These are phyloP conservation scores for Lipophrys pholis DNA, from an alignment of 2,113 vertebrate species.

Conservation along the genomic window DNA sequence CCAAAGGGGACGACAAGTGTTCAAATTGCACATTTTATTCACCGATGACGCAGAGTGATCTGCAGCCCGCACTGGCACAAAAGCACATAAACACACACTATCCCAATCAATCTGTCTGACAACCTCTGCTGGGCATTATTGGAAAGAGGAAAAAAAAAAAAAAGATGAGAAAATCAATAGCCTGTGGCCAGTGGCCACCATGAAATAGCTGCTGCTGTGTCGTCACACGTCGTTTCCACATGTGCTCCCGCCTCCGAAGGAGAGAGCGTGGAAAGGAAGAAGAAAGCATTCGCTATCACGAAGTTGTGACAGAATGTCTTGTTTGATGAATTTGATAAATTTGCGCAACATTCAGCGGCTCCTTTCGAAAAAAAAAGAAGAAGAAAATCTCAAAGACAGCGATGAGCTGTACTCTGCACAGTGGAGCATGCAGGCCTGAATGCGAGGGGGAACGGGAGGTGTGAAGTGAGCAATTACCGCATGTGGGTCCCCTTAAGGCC, in stretches of 20 bases:
- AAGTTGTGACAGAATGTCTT: neutral
- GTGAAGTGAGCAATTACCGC: slow-evolving; percentile 41
- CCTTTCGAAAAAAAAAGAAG: slow-evolving; percentile 19
- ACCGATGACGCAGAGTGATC: slow-evolving; percentile 51
- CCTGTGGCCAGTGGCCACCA: slow-evolving; percentile 46
- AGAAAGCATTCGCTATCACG: neutral
- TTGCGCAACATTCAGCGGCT: neutral
- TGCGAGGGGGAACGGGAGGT: slow-evolving; percentile 34
- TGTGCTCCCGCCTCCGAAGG: neutral
- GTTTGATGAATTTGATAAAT: slow-evolving; percentile 1
- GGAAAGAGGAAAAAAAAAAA: slow-evolving; percentile 57
- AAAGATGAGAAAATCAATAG: slow-evolving; percentile 66
- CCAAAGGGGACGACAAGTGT: slow-evolving; percentile 46
- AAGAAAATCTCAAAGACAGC: slow-evolving; percentile 33
- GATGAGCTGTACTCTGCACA: slow-evolving; percentile 15
- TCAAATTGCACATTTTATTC: slow-evolving; percentile 71
- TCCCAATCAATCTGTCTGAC: slow-evolving; percentile 72
- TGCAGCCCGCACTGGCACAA: slow-evolving; percentile 27
- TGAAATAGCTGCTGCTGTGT: slow-evolving; percentile 55
- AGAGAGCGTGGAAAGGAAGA: slow-evolving; percentile 17
- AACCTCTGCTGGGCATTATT: slow-evolving; percentile 70
- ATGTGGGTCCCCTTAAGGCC: slow-evolving; percentile 19
- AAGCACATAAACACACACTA: slow-evolving; percentile 43
- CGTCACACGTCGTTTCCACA: slow-evolving; percentile 35
- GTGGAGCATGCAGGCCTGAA: slow-evolving; percentile 19